Evolutionary conservation across 2,888 invertebrate genomes (phyloP).

Genomic region (Drosophila merina): DNA sequence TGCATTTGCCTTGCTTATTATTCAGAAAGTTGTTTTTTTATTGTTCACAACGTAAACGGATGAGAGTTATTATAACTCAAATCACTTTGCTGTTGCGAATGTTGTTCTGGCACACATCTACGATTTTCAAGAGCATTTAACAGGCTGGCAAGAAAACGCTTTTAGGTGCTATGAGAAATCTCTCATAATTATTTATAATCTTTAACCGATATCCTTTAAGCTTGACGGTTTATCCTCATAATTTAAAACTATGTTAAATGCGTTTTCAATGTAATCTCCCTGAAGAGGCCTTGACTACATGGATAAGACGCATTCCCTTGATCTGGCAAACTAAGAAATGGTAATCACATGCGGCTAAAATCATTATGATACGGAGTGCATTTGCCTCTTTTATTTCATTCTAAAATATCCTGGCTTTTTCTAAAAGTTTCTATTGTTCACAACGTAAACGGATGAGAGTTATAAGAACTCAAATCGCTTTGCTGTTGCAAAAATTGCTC

Average conservation of each 20-base stretch:
- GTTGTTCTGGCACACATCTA: conserved; percentile 63
- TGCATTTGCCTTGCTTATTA: conserved; percentile 55
- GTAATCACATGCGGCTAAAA: conserved; percentile 58
- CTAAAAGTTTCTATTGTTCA: neutral
- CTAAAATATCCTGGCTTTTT: neutral
- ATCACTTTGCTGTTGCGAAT: conserved; percentile 58
- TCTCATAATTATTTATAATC: neutral
- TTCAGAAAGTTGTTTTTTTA: neutral
- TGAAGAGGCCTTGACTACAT: conserved; percentile 40
- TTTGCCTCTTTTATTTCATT: conserved; percentile 44
- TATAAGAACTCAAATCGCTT: conserved; percentile 38
- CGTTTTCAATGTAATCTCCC: conserved; percentile 61
- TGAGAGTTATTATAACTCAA: conserved; percentile 14
- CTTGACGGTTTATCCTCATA: neutral
- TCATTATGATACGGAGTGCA: conserved; percentile 72
- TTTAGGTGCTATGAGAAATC: conserved; percentile 51
- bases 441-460: conserved; percentile 40
- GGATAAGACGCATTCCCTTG: conserved; percentile 64
- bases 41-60: conserved; percentile 35
- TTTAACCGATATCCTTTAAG: too few species aligned
- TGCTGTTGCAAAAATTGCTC: conserved; percentile 56
- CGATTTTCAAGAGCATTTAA: conserved; percentile 67
- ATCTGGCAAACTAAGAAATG: conserved; percentile 71
- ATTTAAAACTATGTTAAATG: neutral
- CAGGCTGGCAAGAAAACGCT: conserved; percentile 65